These are phyloP conservation scores for Strigamia crassipes DNA, from an alignment of 2,888 invertebrate species.

Conservation along the genomic window DNA sequence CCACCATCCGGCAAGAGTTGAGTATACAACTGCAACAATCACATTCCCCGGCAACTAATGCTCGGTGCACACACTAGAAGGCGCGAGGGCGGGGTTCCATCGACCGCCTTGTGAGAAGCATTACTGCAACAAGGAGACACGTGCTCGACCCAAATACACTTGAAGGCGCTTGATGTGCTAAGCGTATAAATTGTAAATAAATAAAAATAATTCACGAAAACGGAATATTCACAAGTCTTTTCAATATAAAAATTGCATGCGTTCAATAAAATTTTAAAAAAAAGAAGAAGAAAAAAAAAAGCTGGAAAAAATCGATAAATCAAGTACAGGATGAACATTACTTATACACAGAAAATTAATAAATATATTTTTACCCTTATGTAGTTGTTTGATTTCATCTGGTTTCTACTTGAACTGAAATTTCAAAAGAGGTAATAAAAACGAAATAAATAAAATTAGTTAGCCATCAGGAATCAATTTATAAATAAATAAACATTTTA, in stretches of 20 bases:
- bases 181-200: neutral
- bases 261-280: neutral
- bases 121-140: constrained; percentile 19
- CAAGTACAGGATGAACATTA: too few species aligned
- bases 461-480: too few species aligned
- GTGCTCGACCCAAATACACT: constrained; percentile 3
- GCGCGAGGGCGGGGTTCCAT: constrained; percentile 40
- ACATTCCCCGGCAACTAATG: constrained; percentile 41
- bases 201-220: neutral
- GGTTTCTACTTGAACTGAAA: too few species aligned
- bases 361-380: too few species aligned
- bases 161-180: neutral
- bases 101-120: constrained; percentile 22
- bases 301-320: too few species aligned
- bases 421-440: too few species aligned
- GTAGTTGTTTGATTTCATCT: too few species aligned
- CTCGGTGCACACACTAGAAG: constrained; percentile 15
- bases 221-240: neutral
- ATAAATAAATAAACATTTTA: too few species aligned
- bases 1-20: constrained; percentile 41
- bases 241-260: too few species aligned
- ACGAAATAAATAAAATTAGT: too few species aligned
- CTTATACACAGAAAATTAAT: too few species aligned
- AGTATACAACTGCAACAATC: constrained; percentile 14
- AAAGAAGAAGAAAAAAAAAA: neutral